Conservation (phyloP, 2,113 vertebrate genomes). For the Globicephala melas region DNA sequence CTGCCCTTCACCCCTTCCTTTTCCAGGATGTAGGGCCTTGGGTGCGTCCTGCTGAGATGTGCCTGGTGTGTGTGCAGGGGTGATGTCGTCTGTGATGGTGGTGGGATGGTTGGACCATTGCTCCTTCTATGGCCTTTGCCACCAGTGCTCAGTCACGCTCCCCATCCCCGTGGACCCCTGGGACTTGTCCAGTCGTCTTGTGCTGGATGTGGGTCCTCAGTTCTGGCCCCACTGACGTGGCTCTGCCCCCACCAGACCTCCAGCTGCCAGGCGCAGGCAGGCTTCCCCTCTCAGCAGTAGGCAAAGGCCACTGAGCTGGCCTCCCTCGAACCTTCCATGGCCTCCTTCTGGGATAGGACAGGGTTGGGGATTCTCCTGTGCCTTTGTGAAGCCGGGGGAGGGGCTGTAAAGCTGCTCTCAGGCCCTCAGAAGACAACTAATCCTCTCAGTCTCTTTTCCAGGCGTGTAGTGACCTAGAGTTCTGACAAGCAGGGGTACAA, state of each 20-base stretch:
- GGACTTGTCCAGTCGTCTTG: neutral
- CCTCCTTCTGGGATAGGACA: neutral
- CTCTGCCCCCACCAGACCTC: neutral
- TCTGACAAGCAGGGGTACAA: neutral
- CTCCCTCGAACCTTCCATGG: no score
- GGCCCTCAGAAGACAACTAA: neutral
- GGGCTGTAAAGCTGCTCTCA: neutral
- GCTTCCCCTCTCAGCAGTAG: neutral
- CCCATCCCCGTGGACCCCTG: no score
- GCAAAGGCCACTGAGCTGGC: no score
- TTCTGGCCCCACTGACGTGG: neutral
- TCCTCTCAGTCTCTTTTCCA: neutral
- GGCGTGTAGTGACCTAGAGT: neutral
- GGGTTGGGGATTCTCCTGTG: neutral
- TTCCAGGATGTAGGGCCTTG: neutral
- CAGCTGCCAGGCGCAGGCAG: neutral
- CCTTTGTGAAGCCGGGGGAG: neutral
- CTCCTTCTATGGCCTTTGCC: neutral
- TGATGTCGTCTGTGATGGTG: neutral
- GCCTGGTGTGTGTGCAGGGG: accelerated
- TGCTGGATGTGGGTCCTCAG: neutral
- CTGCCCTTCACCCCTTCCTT: neutral
- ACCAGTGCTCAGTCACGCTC: neutral
- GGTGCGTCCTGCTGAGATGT: no score
- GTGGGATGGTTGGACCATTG: no score